These are phyloP conservation scores for Nudaria mundana DNA, from an alignment of 2,888 invertebrate genomes.

Conservation along the genomic window DNA sequence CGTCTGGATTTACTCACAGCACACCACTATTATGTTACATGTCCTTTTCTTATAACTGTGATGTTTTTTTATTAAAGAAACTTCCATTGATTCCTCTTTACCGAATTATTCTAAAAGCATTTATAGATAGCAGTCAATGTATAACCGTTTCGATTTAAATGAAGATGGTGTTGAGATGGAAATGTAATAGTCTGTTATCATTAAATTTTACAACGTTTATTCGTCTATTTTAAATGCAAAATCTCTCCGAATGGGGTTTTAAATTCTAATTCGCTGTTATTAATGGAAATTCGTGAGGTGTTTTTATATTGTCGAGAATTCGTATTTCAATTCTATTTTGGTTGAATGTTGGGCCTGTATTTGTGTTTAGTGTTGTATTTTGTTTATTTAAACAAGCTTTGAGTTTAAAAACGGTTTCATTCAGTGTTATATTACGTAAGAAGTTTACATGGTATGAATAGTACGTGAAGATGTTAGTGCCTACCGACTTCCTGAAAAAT, in stretches of 20 bases:
- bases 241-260: slow-evolving; percentile 38
- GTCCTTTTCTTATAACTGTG: slow-evolving; percentile 14
- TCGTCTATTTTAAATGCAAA: slow-evolving; percentile 47
- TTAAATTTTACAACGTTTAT: slow-evolving; percentile 56
- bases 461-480: neutral
- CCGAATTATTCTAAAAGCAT: neutral
- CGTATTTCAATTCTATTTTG: slow-evolving; percentile 9
- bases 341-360: slow-evolving; percentile 1
- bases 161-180: too few relatives aligned
- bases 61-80: neutral
- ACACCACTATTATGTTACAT: slow-evolving; percentile 19
- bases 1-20: slow-evolving; percentile 57
- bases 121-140: slow-evolving; percentile 10
- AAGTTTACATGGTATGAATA: slow-evolving; percentile 1
- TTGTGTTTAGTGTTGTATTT: slow-evolving; percentile 7
- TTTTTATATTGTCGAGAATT: slow-evolving; percentile 16
- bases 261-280: slow-evolving; percentile 30
- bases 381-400: slow-evolving; percentile 3
- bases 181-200: slow-evolving; percentile 35
- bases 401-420: slow-evolving; percentile 5
- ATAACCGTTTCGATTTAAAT: too few relatives aligned
- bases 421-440: slow-evolving; percentile 2
- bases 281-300: slow-evolving; percentile 23
- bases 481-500: slow-evolving; percentile 4
- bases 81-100: slow-evolving; percentile 11